phyloP scores from a whole-genome alignment of 2,797 vertebrate genomes.

The Anguilla obscura region DNA sequence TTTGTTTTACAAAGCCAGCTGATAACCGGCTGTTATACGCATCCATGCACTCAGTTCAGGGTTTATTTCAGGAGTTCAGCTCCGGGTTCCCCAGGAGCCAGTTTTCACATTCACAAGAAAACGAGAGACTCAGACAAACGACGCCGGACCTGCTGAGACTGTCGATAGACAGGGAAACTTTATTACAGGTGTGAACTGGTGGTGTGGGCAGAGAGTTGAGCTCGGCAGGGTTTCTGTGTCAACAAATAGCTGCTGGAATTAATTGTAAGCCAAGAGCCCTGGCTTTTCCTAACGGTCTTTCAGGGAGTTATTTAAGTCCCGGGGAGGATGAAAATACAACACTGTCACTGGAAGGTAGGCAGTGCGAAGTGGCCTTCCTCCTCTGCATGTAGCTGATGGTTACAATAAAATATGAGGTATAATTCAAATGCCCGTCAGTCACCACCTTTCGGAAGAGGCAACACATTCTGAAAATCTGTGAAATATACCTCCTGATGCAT shows the following conservation, averaged over 20 bases:
- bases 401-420: slow-evolving; percentile 11
- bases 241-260: slow-evolving; percentile 10
- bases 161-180: slow-evolving; percentile 38
- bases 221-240: neutral
- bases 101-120: neutral
- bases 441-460: neutral
- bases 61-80: neutral
- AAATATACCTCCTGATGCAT: neutral
- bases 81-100: neutral
- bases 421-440: neutral
- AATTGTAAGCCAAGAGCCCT: slow-evolving; percentile 42
- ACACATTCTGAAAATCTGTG: neutral
- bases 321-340: slow-evolving; percentile 12
- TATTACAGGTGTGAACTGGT: slow-evolving; percentile 53
- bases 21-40: neutral
- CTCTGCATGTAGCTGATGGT: neutral
- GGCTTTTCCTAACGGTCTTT: slow-evolving; percentile 50
- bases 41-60: neutral
- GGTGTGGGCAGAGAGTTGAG: slow-evolving; percentile 41
- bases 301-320: slow-evolving; percentile 62
- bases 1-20: neutral
- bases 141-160: neutral
- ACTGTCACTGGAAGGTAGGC: neutral
- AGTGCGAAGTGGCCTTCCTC: neutral
- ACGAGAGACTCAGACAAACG: neutral